phyloP scores from a whole-genome alignment of 1,140 invertebrate genomes.

The Venturia canescens region DNA sequence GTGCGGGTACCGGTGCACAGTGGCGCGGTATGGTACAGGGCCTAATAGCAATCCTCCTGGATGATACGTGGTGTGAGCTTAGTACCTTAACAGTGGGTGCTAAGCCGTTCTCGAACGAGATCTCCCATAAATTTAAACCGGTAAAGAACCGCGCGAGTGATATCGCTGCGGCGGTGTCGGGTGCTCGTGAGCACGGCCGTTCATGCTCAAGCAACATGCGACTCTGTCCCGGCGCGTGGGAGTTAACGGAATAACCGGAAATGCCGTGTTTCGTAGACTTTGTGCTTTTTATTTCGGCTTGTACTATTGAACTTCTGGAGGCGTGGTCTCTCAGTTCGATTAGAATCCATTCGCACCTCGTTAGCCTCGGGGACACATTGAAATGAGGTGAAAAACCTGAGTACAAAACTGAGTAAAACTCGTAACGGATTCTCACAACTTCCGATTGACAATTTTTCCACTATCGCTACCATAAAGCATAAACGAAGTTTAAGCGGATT shows the following conservation, averaged over 20 bases:
- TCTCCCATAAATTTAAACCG: conserved; percentile 71
- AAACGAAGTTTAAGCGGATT: too few species aligned
- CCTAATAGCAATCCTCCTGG: conserved; percentile 13
- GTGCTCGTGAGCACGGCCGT: conserved; percentile 67
- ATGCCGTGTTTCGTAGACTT: background rate
- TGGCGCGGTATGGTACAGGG: conserved; percentile 43
- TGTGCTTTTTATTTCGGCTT: background rate
- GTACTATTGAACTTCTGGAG: background rate
- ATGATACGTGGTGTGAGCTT: conserved; percentile 33
- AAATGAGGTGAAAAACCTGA: too few species aligned
- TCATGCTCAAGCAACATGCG: conserved; percentile 66
- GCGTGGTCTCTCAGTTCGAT: background rate
- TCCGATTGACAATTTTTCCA: too few species aligned
- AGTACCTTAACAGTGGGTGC: conserved; percentile 45
- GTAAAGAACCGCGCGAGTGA: conserved; percentile 65
- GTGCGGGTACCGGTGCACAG: conserved; percentile 60
- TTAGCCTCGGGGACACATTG: too few species aligned
- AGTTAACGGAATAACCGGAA: conserved; percentile 14
- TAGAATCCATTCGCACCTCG: background rate
- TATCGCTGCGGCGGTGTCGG: conserved; percentile 57
- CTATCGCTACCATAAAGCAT: too few species aligned
- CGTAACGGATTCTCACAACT: too few species aligned
- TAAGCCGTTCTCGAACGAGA: conserved; percentile 63
- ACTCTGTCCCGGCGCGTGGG: conserved; percentile 26
- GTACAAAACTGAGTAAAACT: too few species aligned